A percentile compares a stretch with the other conserved stretches of the same genome.
These are phyloP conservation scores for Luidia sarsii DNA, from an alignment of 53 echinoderm and acorn worm species.

Conservation along the genomic window DNA sequence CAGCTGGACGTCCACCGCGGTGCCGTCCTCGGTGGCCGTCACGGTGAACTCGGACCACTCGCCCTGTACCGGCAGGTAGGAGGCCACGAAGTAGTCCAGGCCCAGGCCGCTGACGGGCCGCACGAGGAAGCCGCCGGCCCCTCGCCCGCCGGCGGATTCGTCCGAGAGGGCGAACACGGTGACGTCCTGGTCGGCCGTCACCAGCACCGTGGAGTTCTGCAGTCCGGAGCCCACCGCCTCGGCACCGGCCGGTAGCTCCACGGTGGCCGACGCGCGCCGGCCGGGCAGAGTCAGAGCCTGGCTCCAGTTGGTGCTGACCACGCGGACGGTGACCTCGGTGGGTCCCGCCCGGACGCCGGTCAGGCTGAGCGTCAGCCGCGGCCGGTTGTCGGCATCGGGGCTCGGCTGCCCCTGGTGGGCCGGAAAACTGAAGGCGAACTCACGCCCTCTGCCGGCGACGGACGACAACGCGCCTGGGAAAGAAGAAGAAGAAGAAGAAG, in stretches of 20 bases:
- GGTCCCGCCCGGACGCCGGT: conserved; percentile 1
- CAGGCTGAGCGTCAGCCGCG: conserved; percentile 15
- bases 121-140: conserved; percentile 39
- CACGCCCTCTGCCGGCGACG: conserved; percentile 7
- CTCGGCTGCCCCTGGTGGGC: background rate
- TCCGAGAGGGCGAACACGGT: conserved; percentile 34
- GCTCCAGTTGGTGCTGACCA: conserved; percentile 16
- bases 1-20: conserved; percentile 10
- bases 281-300: background rate
- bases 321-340: conserved; percentile 5
- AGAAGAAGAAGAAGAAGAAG: background rate
- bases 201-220: conserved; percentile 40
- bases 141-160: background rate
- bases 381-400: background rate
- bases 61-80: conserved; percentile 29
- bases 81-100: conserved; percentile 42
- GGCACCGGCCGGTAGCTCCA: conserved; percentile 10
- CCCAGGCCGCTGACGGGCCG: conserved; percentile 32
- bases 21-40: conserved; percentile 28
- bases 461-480: conserved; percentile 1
- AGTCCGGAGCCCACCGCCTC: conserved; percentile 27
- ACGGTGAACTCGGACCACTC: conserved; percentile 53
- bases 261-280: background rate
- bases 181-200: conserved; percentile 35
- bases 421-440: conserved; percentile 42